Evolutionary conservation across 2,888 invertebrate species (phyloP), one percentile per base, ranked within the genome.

Genomic region (Drosophila stalkeri): DNA sequence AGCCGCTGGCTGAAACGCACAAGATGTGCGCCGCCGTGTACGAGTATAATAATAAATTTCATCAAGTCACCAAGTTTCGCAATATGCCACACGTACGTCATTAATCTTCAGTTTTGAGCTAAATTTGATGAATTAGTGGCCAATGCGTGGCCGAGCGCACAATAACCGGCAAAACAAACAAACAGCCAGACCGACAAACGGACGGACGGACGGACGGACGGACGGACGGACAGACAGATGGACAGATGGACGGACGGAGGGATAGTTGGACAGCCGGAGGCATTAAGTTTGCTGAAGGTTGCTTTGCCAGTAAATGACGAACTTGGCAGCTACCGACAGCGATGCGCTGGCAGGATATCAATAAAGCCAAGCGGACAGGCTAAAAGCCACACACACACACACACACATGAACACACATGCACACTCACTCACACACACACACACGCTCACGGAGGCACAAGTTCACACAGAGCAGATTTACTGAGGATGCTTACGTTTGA

Each of bases 61-160:
- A 86, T 87, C 86, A 86, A 86, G 85, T 85, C 86, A 86, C 87
- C 86, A 87, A 85, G 86, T 87, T 86, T 86, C 81, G 82, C 79
- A 86, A 86, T 86, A 87, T 87, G 82, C 85, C 87, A 87, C 86
- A 86, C 87, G 85, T 85, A 84, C 84, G 85, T 85, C 87, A 86
- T 87, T 86, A 86, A 86, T 86, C 86, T 86, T 85, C 81, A 86
- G 85, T 85, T 86, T 86, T 85, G 81, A 87, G 85, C 87, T 85
- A 85, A 87, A 85, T 86, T 87, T 86, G 87, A 86, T 86, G 86
- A 87, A 86, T 87, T 86, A 86, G 87, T 86, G 86, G 81, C 72
- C 85, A 80, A 84, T 82, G 78, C 70, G 77, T 77, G 85, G 82
- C 80, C 80, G 59, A 72, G 64, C 66, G 46, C 68, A 77, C 82